Conservation (phyloP, 64 coral and sea anemone species). For the Pocillopora damicornis region DNA sequence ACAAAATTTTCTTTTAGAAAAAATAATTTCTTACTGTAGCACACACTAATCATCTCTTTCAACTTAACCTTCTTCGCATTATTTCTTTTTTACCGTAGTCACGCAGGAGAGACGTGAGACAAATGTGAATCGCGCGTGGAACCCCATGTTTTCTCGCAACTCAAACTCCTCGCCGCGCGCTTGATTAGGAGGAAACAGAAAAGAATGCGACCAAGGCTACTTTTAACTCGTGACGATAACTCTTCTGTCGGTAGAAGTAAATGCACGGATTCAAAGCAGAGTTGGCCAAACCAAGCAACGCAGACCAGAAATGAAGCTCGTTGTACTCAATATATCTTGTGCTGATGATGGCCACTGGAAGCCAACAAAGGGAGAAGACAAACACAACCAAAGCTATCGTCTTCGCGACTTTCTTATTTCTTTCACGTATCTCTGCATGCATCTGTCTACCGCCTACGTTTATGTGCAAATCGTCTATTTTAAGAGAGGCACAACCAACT, state of each 20-base stretch:
- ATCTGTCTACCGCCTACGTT: not conserved
- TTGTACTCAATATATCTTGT: not conserved
- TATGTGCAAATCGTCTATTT: not conserved
- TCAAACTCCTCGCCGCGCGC: too few species aligned
- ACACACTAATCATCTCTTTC: too few species aligned
- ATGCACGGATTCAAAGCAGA: not conserved
- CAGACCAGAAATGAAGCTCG: not conserved
- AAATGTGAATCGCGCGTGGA: too few species aligned
- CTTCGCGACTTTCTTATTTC: constrained; percentile 15
- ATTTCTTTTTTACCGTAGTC: too few species aligned
- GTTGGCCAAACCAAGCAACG: not conserved
- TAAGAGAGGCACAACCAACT: not conserved
- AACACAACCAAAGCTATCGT: not conserved
- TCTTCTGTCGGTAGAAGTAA: not conserved
- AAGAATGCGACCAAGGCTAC: too few species aligned
- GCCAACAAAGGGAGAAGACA: not conserved
- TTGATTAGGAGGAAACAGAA: too few species aligned
- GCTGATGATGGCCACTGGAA: not conserved
- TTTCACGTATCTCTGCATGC: not conserved
- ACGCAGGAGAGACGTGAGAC: too few species aligned
- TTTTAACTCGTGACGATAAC: not conserved
- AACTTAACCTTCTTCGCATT: too few species aligned
- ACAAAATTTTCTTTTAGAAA: too few species aligned
- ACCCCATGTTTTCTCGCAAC: too few species aligned
- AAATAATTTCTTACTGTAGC: too few species aligned